These are phyloP conservation scores for Tokudaia tokunoshimensis DNA, from an alignment of 2,797 vertebrate species.

Conservation along the genomic window DNA sequence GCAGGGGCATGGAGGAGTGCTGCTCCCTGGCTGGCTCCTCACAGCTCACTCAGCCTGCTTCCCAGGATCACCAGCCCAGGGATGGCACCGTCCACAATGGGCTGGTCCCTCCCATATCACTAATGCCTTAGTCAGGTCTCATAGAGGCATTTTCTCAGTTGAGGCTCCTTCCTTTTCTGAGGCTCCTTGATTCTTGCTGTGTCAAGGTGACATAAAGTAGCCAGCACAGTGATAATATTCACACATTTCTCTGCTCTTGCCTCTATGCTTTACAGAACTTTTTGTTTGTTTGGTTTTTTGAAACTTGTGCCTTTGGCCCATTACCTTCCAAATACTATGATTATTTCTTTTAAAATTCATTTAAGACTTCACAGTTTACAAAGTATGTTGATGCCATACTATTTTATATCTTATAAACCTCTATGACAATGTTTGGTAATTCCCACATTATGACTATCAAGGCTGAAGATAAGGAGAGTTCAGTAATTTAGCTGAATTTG, in stretches of 20 bases:
- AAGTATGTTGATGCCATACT: not conserved
- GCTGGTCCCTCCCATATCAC: not conserved
- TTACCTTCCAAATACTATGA: not conserved
- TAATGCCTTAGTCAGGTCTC: not conserved
- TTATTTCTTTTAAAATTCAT: constrained; percentile 23
- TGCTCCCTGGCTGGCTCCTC: not conserved
- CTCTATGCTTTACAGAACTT: not conserved
- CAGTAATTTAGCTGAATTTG: constrained; percentile 1
- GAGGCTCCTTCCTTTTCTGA: not conserved
- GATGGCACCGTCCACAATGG: not conserved
- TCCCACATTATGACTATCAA: not conserved
- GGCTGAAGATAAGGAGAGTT: not conserved
- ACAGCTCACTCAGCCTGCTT: not conserved
- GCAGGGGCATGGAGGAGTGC: not conserved
- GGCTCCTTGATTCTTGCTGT: not conserved
- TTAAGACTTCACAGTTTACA: not conserved
- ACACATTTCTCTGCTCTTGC: constrained; percentile 10
- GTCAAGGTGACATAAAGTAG: not conserved
- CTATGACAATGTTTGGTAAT: not conserved
- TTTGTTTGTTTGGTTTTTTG: not conserved
- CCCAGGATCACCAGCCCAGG: not conserved
- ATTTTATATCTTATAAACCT: not conserved
- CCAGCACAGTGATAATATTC: not conserved
- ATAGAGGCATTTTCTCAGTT: not conserved
- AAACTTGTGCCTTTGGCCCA: constrained; percentile 12